Percentiles rank a stretch among this genome's conserved stretches.
Conservation (phyloP, 2,888 invertebrate genomes). For the Phengaris alcon region DNA sequence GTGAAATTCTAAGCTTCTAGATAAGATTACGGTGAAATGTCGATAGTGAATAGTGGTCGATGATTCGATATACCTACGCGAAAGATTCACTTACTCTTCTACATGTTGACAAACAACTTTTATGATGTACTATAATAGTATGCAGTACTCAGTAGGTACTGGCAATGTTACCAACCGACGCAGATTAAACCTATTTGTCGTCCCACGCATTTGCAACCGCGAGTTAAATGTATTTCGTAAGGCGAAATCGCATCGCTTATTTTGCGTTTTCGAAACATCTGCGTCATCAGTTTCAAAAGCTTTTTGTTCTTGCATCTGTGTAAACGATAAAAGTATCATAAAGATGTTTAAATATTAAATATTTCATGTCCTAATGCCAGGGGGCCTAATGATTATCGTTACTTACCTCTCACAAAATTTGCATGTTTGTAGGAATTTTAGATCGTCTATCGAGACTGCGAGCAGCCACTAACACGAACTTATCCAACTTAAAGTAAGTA, state of each 20-base stretch:
- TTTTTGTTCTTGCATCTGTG: constrained; percentile 51
- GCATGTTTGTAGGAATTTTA: constrained; percentile 1
- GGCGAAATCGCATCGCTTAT: constrained; percentile 75
- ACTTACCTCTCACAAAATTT: constrained; percentile 1
- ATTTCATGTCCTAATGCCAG: not conserved
- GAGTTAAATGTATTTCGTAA: constrained; percentile 72
- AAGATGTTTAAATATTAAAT: constrained; percentile 14
- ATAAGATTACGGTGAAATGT: constrained; percentile 70
- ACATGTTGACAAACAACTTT: not conserved
- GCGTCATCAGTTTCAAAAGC: constrained; percentile 69
- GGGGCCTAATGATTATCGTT: not conserved
- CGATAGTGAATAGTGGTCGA: constrained; percentile 49
- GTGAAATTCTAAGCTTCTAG: constrained; percentile 57
- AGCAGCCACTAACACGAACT: not conserved
- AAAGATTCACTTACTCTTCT: not conserved
- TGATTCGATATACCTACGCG: constrained; percentile 27
- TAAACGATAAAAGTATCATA: not conserved
- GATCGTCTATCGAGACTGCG: not conserved
- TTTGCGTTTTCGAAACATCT: constrained; percentile 77
- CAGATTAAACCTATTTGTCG: constrained; percentile 72
- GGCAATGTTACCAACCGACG: constrained; percentile 52
- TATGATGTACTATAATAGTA: constrained; percentile 7
- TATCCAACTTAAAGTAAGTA: not conserved
- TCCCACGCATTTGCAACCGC: constrained; percentile 75
- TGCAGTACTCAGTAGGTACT: constrained; percentile 37